These are phyloP conservation scores for Acrocephalus kingi DNA, from an alignment of 2,113 vertebrate species.

Conservation along the genomic window DNA sequence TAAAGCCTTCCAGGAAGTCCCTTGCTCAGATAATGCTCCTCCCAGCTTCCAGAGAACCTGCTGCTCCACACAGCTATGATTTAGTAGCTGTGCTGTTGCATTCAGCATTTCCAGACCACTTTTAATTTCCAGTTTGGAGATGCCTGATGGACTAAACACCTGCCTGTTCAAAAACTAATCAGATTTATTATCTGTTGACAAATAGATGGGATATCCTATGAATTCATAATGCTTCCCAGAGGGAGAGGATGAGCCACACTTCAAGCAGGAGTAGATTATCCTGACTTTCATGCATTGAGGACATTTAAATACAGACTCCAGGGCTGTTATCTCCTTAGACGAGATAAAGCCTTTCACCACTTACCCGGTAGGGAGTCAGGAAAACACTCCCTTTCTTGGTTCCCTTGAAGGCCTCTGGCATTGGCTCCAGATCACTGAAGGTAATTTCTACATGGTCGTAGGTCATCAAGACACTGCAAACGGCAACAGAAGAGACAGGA, in stretches of 20 bases:
- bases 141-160: background rate
- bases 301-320: background rate
- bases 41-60: background rate
- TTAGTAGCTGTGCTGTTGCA: background rate
- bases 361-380: conserved; percentile 94
- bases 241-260: background rate
- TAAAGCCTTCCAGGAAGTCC: background rate
- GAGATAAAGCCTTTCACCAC: conserved; percentile 26
- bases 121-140: background rate
- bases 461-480: conserved; percentile 83
- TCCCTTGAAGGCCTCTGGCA: conserved; percentile 91
- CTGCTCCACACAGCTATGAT: background rate
- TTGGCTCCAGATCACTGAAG: conserved; percentile 86
- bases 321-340: background rate
- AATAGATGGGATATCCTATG: background rate
- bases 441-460: conserved; percentile 91
- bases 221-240: background rate
- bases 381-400: conserved; percentile 93
- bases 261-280: background rate
- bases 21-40: background rate
- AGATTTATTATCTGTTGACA: conserved; percentile 24
- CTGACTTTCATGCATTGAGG: background rate
- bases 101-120: background rate
- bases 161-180: background rate
- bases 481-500: background rate